Evolutionary conservation across 2,888 invertebrate genomes (phyloP), one percentile per base, ranked within the genome.

Genomic region (Caenorhabditis sinica): DNA sequence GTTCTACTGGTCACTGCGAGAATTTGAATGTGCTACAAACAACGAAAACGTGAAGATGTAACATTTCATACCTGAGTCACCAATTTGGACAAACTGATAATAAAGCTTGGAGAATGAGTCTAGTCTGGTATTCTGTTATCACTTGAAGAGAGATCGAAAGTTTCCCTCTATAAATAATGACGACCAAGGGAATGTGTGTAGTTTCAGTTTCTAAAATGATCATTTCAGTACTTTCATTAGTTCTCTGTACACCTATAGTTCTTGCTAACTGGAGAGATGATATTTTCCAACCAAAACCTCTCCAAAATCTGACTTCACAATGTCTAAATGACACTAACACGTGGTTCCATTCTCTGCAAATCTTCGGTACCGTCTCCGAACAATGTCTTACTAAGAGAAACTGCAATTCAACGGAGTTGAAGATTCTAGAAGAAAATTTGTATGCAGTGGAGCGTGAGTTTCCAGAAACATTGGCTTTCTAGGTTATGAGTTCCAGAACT

Each of bases 381-480:
- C 60, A 73, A 36, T 81, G 81, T 40, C 8, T 81, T 0, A 43
- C 25, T 1, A 13, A 17, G 2, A 20, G 56, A 17, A 71, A 60
- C 1, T 82, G 82, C 51, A 71, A 43, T 6, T 6, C 30, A 11
- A 20, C 25, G 13, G 75, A 82, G 36, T 33, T 72, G 56, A 63
- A 53, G 45, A 68, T 51, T 3, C 30, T 82, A 9, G 51, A 82
- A 30, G 63, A 82, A 20, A 75, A 82, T 33, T 45, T 82, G 15
- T 82, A 43, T 49, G 68, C 82, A 1, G 28, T 75, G 15, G 25
- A 75, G 56, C 75, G 82, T 82, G 17, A 53, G 82, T 81, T 60
- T 17, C 9, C 11, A 45, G 17, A 45, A 45, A 45, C 4, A 15
- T 45, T 45, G 2, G 11, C 4, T 6, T 45, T 45, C 45, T 15